Evolutionary conservation across 2,888 invertebrate genomes (phyloP), one percentile per base, ranked within the genome.

Genomic region (Dynastes maya): DNA sequence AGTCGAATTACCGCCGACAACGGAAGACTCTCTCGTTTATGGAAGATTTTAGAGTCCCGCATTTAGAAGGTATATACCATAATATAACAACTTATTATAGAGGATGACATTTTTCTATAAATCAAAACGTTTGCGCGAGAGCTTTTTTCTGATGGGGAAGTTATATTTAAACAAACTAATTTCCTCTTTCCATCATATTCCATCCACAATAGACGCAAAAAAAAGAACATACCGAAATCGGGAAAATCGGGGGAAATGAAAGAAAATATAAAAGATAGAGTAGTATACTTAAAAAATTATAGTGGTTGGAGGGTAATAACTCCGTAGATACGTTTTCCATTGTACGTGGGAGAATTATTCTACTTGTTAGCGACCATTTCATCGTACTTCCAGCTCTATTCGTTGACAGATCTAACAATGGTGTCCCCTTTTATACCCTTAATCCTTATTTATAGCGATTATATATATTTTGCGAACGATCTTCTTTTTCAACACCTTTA

Each of bases 371-470:
- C 16, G 55, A 22, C 55, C 55, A 55, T 55, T 55, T 55, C 55
- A 22, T 55, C 75, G 80, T 78, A 65, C 55, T 79, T 81, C 79
- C 77, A 74, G 78, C 77, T 78, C 74, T 67, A 45, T 55, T 27
- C 64, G 65, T 45, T 74, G 81, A 81, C 81, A 71, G 58, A 49
- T 71, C 78, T 71, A 77, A 79, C 78, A 81, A 81, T 78, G 70
- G 67, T 76, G 27, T 29, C 55, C 49, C 27, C 78, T 61, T 80
- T 81, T 81, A 81, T 80, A 63, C 76, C 9, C 81, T 76, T 81
- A 81, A 81, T 80, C 80, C 80, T 81, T 80, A 81, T 81, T 80
- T 81, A 81, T 81, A 58, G 72, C 37, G 72, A 72, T 71, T 71
- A 71, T 71, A 71, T 45, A 45, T 71, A 71, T 71, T 71, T 71